phyloP scores from a whole-genome alignment of 92 coral and sea anemone genomes.

The Chrysogorgia sp. region DNA sequence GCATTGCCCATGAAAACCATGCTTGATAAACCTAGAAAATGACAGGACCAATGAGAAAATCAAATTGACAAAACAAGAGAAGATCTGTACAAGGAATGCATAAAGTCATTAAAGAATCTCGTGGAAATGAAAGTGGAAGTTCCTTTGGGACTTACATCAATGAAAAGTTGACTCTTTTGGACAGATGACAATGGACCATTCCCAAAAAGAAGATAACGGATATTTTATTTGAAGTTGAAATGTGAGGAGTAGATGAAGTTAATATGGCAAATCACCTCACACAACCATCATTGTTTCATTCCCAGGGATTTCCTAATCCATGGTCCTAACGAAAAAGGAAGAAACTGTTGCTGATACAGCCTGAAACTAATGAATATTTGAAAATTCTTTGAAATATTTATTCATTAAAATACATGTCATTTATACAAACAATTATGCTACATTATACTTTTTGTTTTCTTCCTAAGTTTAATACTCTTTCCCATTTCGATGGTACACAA shows the following conservation, averaged over 20 bases:
- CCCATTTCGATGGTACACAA: slow-evolving; percentile 47
- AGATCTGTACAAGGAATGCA: too few relatives aligned
- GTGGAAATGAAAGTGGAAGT: neutral
- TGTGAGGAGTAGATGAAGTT: neutral
- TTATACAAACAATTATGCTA: neutral
- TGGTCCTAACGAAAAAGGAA: neutral
- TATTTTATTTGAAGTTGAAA: slow-evolving; percentile 5
- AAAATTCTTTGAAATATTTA: too few relatives aligned
- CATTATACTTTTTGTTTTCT: neutral
- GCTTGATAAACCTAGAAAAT: too few relatives aligned
- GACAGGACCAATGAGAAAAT: too few relatives aligned
- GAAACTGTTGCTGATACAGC: neutral
- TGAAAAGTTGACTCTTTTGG: slow-evolving; percentile 1
- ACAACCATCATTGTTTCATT: neutral
- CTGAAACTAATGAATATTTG: neutral
- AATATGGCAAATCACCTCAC: neutral
- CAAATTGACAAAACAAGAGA: too few relatives aligned
- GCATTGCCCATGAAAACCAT: too few relatives aligned
- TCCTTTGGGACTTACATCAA: slow-evolving; percentile 8
- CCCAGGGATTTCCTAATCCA: slow-evolving; percentile 17
- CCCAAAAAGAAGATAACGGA: neutral
- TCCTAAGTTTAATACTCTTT: slow-evolving; percentile 14
- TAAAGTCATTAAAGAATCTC: slow-evolving; percentile 9
- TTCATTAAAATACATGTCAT: neutral
- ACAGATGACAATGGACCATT: neutral